Percentiles rank a stretch among this genome's conserved stretches.
Conservation (phyloP, 2,113 vertebrate genomes). For the Recurvirostra avosetta region DNA sequence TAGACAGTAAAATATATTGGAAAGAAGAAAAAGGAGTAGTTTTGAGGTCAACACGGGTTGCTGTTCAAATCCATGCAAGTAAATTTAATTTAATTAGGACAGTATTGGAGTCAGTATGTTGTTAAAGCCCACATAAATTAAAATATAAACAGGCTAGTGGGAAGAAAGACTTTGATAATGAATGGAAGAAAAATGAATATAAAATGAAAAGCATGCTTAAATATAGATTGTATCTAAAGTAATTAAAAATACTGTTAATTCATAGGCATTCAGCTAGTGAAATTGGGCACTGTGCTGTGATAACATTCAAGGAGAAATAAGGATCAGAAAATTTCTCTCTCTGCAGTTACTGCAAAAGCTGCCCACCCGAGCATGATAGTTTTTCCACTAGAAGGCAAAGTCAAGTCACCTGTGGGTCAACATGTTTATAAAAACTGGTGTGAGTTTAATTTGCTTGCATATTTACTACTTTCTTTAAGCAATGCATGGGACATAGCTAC, state of each 20-base stretch:
- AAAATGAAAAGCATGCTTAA: conserved; percentile 8
- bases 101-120: neutral
- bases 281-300: neutral
- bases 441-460: neutral
- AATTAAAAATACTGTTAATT: conserved; percentile 41
- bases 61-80: neutral
- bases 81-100: conserved; percentile 41
- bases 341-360: neutral
- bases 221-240: conserved; percentile 24
- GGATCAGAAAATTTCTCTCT: neutral
- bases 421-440: neutral
- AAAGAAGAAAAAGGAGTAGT: neutral
- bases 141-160: conserved; percentile 9
- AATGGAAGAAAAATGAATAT: neutral
- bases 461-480: neutral
- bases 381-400: neutral
- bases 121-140: neutral
- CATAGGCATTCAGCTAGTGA: neutral
- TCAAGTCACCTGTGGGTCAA: neutral
- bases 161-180: neutral
- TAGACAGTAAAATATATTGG: neutral
- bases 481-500: fast-evolving
- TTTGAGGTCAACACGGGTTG: neutral
- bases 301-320: conserved; percentile 26
- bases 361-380: neutral